These are phyloP conservation scores for Pagrus major DNA, from an alignment of 2,113 vertebrate genomes.

Conservation along the genomic window DNA sequence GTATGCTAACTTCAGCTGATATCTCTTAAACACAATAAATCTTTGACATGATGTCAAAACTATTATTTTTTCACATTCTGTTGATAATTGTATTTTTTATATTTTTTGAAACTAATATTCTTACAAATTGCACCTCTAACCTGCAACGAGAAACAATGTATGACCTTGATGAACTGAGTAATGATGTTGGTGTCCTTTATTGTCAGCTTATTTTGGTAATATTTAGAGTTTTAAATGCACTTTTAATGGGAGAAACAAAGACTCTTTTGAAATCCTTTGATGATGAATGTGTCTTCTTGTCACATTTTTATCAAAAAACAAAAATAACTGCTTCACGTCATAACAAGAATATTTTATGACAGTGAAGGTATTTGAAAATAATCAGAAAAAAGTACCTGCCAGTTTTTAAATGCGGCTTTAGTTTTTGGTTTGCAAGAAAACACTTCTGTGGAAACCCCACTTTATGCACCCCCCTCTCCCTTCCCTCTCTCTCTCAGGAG, in stretches of 20 bases:
- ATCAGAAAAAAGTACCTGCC: not conserved
- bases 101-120: no score
- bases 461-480: constrained; percentile 12
- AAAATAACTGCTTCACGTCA: not conserved
- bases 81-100: no score
- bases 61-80: no score
- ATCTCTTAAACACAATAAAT: no score
- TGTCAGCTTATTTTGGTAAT: not conserved
- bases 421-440: not conserved
- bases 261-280: not conserved
- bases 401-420: not conserved
- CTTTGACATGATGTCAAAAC: no score
- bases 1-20: no score
- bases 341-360: not conserved
- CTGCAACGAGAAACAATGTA: not conserved
- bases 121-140: no score
- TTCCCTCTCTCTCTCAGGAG: constrained; percentile 29
- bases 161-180: no score
- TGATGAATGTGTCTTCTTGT: not conserved
- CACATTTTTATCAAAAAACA: not conserved
- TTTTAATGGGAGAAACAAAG: not conserved
- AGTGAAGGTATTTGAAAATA: not conserved
- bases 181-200: not conserved
- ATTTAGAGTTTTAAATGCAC: not conserved
- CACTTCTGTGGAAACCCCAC: constrained; percentile 5